phyloP scores from a whole-genome alignment of 2,113 vertebrate species.

The Microcebus griseorufus region DNA sequence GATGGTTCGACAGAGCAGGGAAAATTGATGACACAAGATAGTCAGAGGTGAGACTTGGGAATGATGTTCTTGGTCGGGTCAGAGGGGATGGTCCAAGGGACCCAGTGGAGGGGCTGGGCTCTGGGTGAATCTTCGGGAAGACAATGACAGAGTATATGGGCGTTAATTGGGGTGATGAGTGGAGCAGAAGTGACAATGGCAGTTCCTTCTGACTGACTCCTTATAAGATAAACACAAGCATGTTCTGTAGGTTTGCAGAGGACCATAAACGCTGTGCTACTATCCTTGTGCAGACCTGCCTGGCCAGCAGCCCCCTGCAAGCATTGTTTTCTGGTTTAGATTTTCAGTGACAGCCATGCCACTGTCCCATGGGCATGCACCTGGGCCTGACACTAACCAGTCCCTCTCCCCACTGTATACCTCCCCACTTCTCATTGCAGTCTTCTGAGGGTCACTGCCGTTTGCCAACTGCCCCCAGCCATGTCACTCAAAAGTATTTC shows the following conservation, averaged over 20 bases:
- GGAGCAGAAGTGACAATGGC: no score
- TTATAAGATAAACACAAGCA: background rate
- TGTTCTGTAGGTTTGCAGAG: background rate
- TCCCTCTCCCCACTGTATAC: background rate
- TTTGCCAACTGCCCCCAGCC: background rate
- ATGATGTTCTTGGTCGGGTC: background rate
- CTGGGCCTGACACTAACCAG: background rate
- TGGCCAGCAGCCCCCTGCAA: background rate
- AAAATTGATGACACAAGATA: background rate
- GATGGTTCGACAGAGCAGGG: background rate
- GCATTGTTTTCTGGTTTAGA: background rate
- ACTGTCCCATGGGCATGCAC: background rate
- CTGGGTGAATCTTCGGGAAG: background rate
- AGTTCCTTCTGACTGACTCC: background rate
- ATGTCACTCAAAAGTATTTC: background rate
- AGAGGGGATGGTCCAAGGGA: background rate
- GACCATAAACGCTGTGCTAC: fast-evolving
- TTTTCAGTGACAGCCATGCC: background rate
- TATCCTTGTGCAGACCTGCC: background rate
- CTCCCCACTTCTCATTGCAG: background rate
- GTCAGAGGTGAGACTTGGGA: background rate
- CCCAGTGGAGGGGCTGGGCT: background rate
- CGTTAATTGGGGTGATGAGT: fast-evolving
- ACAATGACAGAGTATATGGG: background rate
- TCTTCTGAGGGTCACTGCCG: background rate